Evolutionary conservation across 2,888 invertebrate species (phyloP).

Genomic region (Erebia ligea): DNA sequence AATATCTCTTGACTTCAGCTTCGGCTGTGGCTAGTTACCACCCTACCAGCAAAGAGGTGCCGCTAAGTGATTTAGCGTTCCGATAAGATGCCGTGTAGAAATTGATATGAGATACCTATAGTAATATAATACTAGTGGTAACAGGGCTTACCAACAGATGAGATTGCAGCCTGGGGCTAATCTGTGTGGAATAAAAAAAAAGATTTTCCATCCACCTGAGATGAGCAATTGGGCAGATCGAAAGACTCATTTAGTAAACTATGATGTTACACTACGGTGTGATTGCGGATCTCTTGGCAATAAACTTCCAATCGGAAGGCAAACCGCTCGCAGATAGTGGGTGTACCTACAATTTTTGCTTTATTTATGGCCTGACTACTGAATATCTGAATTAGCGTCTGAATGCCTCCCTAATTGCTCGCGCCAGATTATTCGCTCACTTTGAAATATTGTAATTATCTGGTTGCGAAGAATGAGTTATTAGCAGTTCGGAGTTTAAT

Average conservation of each 20-base stretch:
- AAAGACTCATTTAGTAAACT: too few species aligned
- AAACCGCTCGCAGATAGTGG: constrained; percentile 40
- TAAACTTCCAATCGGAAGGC: constrained; percentile 39
- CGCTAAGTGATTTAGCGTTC: too few species aligned
- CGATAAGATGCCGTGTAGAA: too few species aligned
- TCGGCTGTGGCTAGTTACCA: too few species aligned
- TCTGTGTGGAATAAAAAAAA: neutral
- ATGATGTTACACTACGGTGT: constrained; percentile 31
- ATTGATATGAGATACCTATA: too few species aligned
- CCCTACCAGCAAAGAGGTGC: too few species aligned
- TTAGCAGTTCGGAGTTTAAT: neutral
- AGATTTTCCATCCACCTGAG: neutral
- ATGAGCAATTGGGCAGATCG: too few species aligned
- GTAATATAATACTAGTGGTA: too few species aligned
- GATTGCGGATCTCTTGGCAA: constrained; percentile 22
- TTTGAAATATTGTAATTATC: constrained; percentile 33
- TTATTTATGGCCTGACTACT: constrained; percentile 39
- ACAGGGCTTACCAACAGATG: too few species aligned
- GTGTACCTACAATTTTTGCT: constrained; percentile 43
- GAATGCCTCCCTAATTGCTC: constrained; percentile 25
- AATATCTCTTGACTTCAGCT: too few species aligned
- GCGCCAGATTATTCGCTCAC: constrained; percentile 27
- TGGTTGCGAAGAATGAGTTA: constrained; percentile 20
- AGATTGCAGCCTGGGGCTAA: too few species aligned
- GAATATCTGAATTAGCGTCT: constrained; percentile 36